Evolutionary conservation across 2,113 vertebrate genomes (phyloP), one percentile per base, ranked within the genome.

Genomic region (Pluvialis apricaria): DNA sequence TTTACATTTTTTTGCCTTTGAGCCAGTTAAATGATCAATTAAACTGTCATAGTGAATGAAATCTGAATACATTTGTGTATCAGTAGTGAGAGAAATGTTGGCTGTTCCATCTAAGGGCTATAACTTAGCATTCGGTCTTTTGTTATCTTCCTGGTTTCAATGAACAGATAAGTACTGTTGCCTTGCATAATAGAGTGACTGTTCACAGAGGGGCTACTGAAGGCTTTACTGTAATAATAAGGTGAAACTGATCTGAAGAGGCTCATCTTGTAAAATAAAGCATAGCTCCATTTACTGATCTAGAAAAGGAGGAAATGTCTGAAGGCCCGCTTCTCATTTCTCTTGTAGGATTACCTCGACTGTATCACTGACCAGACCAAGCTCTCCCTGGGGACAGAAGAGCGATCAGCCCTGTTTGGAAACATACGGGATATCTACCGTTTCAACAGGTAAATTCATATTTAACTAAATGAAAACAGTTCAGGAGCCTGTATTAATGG

Each of bases 351-450:
- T 98, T 99, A 99, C 97, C 97, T 99, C 2, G 98, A 99, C 92
- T 99, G 98, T 70, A 99, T 99, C 98, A 98, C 95, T 91, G 99
- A 99, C 93, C 99, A 99, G 94, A 98, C 98, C 34, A 98, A 98
- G 65, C 98, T 99, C 76, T 98, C 98, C 69, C 94, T 99, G 96
- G 99, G 98, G 83, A 95, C 97, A 6, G 99, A 99, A 94, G 99
- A 99, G 86, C 98, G 98, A 96, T 98, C 98, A 28, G 99, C 99
- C 73, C 98, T 99, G 45, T 99, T 99, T 91, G 99, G 99, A 97
- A 99, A 99, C 97, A 99, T 99, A 96, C 96, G 90, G 72, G 99
- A 99, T 93, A 99, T 99, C 97, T 99, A 99, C 96, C 97, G 72
- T 96, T 99, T 99, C 94, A 99, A 99, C 96, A 99, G 99, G 99